Base-by-base conservation (phyloP, 30 jellyfish, hydroid and myxozoan species). In the Hydra vulgaris region DNA sequence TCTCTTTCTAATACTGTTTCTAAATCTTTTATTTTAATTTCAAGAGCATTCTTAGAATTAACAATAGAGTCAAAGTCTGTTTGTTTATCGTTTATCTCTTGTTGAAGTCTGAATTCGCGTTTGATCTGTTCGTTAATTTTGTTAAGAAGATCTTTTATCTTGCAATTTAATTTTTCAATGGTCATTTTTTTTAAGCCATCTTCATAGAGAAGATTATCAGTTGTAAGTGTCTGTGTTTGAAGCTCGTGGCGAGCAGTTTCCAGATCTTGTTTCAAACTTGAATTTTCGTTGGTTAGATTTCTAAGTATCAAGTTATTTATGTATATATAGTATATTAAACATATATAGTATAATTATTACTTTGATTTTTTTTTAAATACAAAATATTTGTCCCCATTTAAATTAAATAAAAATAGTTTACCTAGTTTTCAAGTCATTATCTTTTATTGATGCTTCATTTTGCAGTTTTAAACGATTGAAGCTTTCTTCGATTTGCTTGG, bases 121-220 rank as follows among this genome's bases (percentile, higher is more conserved):
- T 56, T 53, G 7, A 12, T 17, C n/a, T 20, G 24, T 26, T 80
- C 85, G 20, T 70, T 53, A 8, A 26, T 23, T n/a, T 15, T 17
- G 18, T 26, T 70, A 17, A 22, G 54, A 8, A 66, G 70, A 12
- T 66, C 87, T 66, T 20, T 80, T 7, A 80, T 7, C 66, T 80
- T 70, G 16, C 21, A 56, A 27, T 67, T 70, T 15, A 80, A 23
- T 12, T 17, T 26, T 70, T 80, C 85, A 22, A 80, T 27, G 26
- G 21, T 82, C n/a, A n/a, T 70, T 23, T 80, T 66, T 4, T 74
- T 77, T 20, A 25, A 17, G 27, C 66, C 71, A 21, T 80, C 87
- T 66, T 80, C 87, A 27, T 66, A 71, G 1, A 55, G 73, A 0
- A 80, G 69, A 8, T 56, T 82, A n/a, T 80, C 87, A 4, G 72